Base-by-base conservation (phyloP, 2,888 invertebrate species). In the Hydrotaea diabolus region DNA sequence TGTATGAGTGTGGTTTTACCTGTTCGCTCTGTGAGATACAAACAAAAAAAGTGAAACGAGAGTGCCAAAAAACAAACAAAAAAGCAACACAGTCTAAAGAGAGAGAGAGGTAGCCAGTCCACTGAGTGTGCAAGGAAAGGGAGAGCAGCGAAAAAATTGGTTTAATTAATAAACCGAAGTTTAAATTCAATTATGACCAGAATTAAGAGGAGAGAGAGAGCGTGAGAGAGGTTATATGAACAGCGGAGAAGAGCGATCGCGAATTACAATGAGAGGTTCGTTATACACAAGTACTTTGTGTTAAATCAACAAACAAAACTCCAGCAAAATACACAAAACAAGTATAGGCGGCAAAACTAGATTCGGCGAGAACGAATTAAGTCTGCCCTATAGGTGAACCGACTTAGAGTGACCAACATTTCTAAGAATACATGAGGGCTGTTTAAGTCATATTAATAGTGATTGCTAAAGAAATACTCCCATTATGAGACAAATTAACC, bases 1-100 rank as follows among this genome's bases (percentile, higher is more conserved):
- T 85, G 82, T 85, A 77, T 85, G 19, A 82, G 85, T 85, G 82
- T 82, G 73, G 85, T 85, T 85, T 82, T 85, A 85, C 85, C 85
- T 85, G 85, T 85, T 85, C 79, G 77, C 71, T 75, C 43, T 46
- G 13, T 69, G 69, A 46, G 69, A 46, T 69, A 66, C 74, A 81
- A 75, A 76, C n/a, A 31, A 2, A 31, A 69, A 43, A 72, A 21
- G 43, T 57, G 66, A 66, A 59, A 59, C 59, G 59, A 59, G 59
- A 59, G 59, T 59, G 13, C 13, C 59, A 59, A 23, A 26, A 59
- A 23, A 59, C 23, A 11, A 59, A 23, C 15, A 46, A 23, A 46
- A 39, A 39, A 26, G n/a, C 5, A 69, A 23, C 8, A 55, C 43
- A 62, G 46, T n/a, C 46, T 4, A 21, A 59, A 43, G 77, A 17